Percentiles rank a stretch among this genome's conserved stretches.
phyloP scores from a whole-genome alignment of 2,888 invertebrate species.

The Rhyacophila evoluta region DNA sequence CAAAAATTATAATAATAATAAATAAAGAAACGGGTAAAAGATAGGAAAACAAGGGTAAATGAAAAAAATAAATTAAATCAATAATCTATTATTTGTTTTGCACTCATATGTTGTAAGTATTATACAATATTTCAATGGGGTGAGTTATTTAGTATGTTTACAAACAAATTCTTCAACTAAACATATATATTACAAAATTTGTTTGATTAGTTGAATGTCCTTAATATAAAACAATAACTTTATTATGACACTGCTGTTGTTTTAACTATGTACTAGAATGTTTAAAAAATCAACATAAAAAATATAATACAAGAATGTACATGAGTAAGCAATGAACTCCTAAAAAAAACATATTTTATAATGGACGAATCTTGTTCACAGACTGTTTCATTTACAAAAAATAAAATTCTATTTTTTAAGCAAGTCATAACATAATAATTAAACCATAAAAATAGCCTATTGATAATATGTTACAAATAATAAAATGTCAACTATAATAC shows the following conservation, averaged over 20 bases:
- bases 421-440: slow-evolving; percentile 6
- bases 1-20: not conserved
- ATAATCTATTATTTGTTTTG: slow-evolving; percentile 30
- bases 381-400: slow-evolving; percentile 27
- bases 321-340: not conserved
- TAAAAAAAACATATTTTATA: slow-evolving; percentile 39
- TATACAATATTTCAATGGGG: slow-evolving; percentile 23
- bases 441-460: not conserved
- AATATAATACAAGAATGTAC: slow-evolving; percentile 48
- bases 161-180: slow-evolving; percentile 11
- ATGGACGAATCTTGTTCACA: slow-evolving; percentile 51
- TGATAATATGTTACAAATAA: slow-evolving; percentile 28
- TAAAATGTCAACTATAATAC: slow-evolving; percentile 27
- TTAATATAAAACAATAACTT: slow-evolving; percentile 34
- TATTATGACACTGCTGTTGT: slow-evolving; percentile 40
- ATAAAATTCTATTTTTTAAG: slow-evolving; percentile 14
- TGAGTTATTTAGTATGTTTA: not conserved
- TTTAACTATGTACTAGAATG: slow-evolving; percentile 31
- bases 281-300: slow-evolving; percentile 34
- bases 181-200: slow-evolving; percentile 33
- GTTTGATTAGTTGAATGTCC: slow-evolving; percentile 26
- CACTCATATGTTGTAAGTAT: not conserved
- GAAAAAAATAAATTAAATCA: slow-evolving; percentile 53
- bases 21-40: not conserved
- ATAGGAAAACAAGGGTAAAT: slow-evolving; percentile 4